Evolutionary conservation across 2,797 vertebrate genomes (phyloP).

Genomic region (Manis crassicaudata): DNA sequence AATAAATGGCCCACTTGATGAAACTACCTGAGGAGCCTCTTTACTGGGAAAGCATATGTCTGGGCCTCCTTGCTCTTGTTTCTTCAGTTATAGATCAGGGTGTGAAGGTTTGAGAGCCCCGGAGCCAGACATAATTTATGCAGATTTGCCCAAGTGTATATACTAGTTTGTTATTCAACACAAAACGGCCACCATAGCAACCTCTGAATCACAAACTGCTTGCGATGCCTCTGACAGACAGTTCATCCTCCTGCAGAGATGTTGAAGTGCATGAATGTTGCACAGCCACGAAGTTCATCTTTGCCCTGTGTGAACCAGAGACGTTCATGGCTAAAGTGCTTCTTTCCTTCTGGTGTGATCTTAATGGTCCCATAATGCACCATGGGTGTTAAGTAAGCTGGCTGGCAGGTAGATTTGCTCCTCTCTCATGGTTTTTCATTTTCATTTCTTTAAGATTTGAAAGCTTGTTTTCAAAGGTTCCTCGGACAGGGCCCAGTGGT

Average conservation of each 20-base stretch:
- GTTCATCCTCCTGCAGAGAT: constrained; percentile 65
- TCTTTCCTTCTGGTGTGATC: constrained; percentile 29
- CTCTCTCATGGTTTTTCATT: constrained; percentile 47
- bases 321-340: not conserved
- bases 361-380: not conserved
- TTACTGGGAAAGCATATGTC: constrained; percentile 44
- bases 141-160: constrained; percentile 79
- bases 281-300: constrained; percentile 42
- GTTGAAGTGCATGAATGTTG: constrained; percentile 4
- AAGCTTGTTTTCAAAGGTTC: constrained; percentile 69
- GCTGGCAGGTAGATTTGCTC: not conserved
- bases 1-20: not conserved
- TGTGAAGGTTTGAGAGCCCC: not conserved
- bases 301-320: constrained; percentile 5
- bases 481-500: constrained; percentile 16
- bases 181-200: constrained; percentile 84
- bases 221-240: constrained; percentile 73
- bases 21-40: constrained; percentile 64
- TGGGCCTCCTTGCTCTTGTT: constrained; percentile 50
- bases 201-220: constrained; percentile 77
- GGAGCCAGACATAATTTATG: constrained; percentile 76
- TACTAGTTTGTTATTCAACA: constrained; percentile 79
- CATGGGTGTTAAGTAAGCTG: not conserved
- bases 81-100: constrained; percentile 76
- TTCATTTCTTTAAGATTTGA: constrained; percentile 73